Evolutionary conservation across 1,140 invertebrate genomes (phyloP), one percentile per base, ranked within the genome.

Genomic region (Sycobia sp.): DNA sequence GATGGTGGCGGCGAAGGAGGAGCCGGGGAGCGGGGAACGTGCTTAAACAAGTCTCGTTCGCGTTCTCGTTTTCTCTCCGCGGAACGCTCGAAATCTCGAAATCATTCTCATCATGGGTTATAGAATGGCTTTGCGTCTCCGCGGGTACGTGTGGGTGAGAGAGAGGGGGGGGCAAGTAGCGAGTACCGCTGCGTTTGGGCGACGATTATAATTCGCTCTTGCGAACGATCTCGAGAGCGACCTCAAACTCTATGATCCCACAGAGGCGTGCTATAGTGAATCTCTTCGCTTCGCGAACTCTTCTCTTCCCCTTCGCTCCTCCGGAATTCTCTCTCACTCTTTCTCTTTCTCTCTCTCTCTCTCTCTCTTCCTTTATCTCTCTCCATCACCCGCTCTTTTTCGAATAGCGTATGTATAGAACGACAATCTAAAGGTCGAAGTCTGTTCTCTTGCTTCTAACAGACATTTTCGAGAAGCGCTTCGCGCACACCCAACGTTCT

Each of bases 81-180:
- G n/a, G n/a, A n/a, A n/a, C n/a, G n/a, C 58, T 23, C 9, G 66
- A 73, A 72, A 71, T 71, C 68, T 71, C 68, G 47, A 67, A 72
- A 69, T 29, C 20, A 44, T 64, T 51, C 38, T 63, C 55, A 50
- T 63, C 54, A 57, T 29, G 16, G 36, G n/a, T n/a, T n/a, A 32
- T 11, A 34, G 57, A 63, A 56, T 49, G 27, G 23, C 55, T 56
- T 4, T 14, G 27, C 10, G n/a, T 2, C 2, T 25, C 14, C 22
- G n/a, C 11, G 16, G 22, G 27, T 32, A 36, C 14, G 16, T 7
- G 22, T 38, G 16, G 13, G 2, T 14, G n/a, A 49, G 32, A 22
- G 22, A 14, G 38, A n/a, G n/a, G n/a, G n/a, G n/a, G n/a, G n/a
- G n/a, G n/a, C n/a, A n/a, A n/a, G n/a, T n/a, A n/a, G n/a, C n/a